phyloP scores from a whole-genome alignment of 1,140 invertebrate species.

The Neodiprion fabricii region DNA sequence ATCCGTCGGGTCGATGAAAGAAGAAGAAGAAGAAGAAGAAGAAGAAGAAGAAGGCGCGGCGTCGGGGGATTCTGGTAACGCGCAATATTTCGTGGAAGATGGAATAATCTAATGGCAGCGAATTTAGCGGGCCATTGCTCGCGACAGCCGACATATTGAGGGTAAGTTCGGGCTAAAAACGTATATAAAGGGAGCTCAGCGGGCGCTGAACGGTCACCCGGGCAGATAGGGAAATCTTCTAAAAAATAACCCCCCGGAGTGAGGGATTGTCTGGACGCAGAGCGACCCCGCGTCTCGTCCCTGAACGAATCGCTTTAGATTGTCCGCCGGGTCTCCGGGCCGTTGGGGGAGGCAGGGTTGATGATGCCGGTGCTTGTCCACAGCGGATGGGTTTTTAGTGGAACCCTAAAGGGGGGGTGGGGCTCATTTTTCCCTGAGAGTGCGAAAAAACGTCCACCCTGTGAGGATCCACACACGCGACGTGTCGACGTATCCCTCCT shows the following conservation, averaged over 20 bases:
- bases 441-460: too few relatives aligned
- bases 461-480: too few relatives aligned
- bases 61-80: background rate
- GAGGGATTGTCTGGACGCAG: background rate
- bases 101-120: conserved; percentile 7
- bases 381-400: background rate
- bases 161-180: background rate
- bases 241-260: conserved; percentile 4
- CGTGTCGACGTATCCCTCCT: too few relatives aligned
- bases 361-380: background rate
- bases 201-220: background rate
- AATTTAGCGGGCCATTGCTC: conserved; percentile 4
- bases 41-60: background rate
- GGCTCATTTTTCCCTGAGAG: too few relatives aligned
- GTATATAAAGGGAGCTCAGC: background rate
- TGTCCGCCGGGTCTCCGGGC: background rate
- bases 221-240: conserved; percentile 3
- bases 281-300: background rate
- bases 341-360: background rate
- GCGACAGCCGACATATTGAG: conserved; percentile 4
- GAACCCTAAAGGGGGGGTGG: too few relatives aligned
- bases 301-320: background rate
- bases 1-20: too few relatives aligned
- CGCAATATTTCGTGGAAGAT: background rate
- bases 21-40: background rate